Percentiles rank a stretch among this genome's conserved stretches.
Evolutionary conservation across 2,888 invertebrate genomes (phyloP).

Genomic region (Spisula subtruncata): DNA sequence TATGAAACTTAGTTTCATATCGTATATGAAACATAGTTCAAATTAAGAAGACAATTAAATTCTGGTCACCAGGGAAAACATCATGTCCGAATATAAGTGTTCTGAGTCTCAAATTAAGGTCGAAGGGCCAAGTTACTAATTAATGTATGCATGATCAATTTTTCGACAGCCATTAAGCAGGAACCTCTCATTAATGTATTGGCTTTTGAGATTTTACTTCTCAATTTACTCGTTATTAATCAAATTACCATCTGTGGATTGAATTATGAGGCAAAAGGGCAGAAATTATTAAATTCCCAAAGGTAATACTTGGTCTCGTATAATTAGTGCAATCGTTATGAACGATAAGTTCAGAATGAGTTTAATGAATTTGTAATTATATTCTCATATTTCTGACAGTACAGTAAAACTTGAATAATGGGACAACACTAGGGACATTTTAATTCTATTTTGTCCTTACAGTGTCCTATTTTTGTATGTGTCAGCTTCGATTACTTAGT

Average conservation of each 20-base stretch:
- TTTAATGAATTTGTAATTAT: not conserved
- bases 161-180: too few species aligned
- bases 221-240: not conserved
- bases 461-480: too few species aligned
- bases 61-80: not conserved
- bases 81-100: too few species aligned
- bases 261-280: not conserved
- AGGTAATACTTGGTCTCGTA: not conserved
- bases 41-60: conserved; percentile 19
- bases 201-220: too few species aligned
- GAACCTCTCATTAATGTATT: not conserved
- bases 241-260: not conserved
- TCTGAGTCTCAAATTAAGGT: too few species aligned
- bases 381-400: too few species aligned
- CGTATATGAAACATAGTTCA: not conserved
- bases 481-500: too few species aligned
- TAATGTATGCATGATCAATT: too few species aligned
- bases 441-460: too few species aligned
- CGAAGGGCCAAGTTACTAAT: too few species aligned
- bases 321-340: not conserved
- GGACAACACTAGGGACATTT: too few species aligned
- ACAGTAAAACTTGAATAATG: too few species aligned
- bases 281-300: not conserved
- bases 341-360: not conserved
- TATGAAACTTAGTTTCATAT: not conserved